phyloP scores from a whole-genome alignment of 2,113 vertebrate genomes.

The Psittacara wagleri region DNA sequence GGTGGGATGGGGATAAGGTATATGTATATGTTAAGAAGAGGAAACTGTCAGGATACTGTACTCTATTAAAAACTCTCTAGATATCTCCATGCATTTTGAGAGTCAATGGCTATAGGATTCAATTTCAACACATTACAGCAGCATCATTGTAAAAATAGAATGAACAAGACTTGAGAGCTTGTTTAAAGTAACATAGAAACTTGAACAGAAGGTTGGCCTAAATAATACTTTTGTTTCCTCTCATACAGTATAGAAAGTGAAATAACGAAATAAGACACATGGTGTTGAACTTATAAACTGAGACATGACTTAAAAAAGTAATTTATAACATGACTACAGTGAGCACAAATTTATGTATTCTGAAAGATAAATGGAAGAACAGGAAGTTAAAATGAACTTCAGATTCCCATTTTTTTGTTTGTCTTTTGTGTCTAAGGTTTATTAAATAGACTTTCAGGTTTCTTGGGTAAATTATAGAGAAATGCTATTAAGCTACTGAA shows the following conservation, averaged over 20 bases:
- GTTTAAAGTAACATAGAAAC: slow-evolving; percentile 19
- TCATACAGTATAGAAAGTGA: not conserved
- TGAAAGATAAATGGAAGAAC: slow-evolving; percentile 1
- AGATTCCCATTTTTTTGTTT: not conserved
- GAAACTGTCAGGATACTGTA: not conserved
- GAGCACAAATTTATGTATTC: not conserved
- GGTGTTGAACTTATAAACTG: not conserved
- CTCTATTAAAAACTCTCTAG: not conserved
- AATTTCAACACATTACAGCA: not conserved
- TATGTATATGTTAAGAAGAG: not conserved
- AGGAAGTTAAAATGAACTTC: not conserved
- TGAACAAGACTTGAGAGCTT: not conserved
- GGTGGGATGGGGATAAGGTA: rapidly evolving
- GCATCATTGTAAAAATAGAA: not conserved
- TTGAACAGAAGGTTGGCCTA: not conserved
- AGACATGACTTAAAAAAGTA: not conserved
- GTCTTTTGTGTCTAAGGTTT: not conserved
- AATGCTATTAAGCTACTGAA: not conserved
- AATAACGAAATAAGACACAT: not conserved
- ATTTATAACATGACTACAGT: not conserved
- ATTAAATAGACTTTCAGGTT: not conserved
- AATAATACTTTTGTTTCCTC: not conserved
- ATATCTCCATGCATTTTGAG: not conserved
- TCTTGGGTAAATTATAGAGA: not conserved
- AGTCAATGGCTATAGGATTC: not conserved